These are phyloP conservation scores for Poecilia wingei DNA, from an alignment of 2,797 vertebrate species.

Conservation along the genomic window DNA sequence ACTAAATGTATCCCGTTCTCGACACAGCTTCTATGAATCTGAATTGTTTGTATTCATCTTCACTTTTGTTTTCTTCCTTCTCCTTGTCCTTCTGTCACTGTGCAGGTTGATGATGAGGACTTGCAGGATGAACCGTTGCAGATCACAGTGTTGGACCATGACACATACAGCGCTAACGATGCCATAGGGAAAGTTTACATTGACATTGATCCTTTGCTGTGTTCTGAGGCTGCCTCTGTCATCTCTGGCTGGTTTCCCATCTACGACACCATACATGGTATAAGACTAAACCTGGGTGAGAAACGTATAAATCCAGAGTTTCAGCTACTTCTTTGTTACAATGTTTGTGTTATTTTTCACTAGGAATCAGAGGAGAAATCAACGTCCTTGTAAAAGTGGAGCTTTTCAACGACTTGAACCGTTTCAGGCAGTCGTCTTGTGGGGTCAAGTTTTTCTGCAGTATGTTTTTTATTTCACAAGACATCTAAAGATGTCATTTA, in stretches of 20 bases:
- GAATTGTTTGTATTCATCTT: not conserved
- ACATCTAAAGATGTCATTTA: not conserved
- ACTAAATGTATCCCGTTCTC: not conserved
- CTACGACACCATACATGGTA: constrained; percentile 98
- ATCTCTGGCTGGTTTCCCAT: constrained; percentile 99
- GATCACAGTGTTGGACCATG: constrained; percentile 97
- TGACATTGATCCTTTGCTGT: constrained; percentile 96
- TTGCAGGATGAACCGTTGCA: constrained; percentile 97
- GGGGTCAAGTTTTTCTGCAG: constrained; percentile 99
- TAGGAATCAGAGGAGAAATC: constrained; percentile 97
- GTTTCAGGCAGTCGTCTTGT: constrained; percentile 97
- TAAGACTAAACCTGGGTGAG: not conserved
- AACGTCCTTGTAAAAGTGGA: constrained; percentile 97
- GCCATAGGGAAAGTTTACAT: constrained; percentile 99
- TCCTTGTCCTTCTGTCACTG: not conserved
- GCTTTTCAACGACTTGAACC: constrained; percentile 97
- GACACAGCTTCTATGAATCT: not conserved
- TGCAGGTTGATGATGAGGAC: constrained; percentile 97
- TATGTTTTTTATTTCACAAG: constrained; percentile 77
- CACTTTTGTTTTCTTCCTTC: not conserved
- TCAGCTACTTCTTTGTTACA: not conserved
- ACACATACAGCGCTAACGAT: constrained; percentile 98
- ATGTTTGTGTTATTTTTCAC: not conserved
- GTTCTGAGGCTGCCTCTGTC: constrained; percentile 93
- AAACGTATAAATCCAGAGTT: not conserved